Conservation (phyloP, 2,113 vertebrate species). For the Neotoma lepida region DNA sequence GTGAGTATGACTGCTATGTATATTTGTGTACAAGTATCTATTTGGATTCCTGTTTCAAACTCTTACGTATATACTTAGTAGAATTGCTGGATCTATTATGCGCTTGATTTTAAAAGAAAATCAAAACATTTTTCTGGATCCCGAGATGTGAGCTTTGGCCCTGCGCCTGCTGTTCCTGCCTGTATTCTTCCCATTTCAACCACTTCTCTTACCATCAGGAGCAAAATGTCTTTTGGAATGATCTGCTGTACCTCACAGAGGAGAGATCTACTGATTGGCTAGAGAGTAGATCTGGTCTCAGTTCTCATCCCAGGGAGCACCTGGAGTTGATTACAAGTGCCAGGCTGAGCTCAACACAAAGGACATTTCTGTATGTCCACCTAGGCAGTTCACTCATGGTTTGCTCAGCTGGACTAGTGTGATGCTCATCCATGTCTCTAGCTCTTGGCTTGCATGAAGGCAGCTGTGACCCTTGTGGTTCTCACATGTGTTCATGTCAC, state of each 20-base stretch:
- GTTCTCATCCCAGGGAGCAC: background rate
- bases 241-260: background rate
- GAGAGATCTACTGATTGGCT: background rate
- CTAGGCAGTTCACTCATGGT: rapidly evolving
- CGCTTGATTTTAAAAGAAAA: slow-evolving; percentile 43
- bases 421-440: too few relatives aligned
- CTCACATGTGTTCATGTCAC: background rate
- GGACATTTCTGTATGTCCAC: background rate
- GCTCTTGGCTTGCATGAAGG: background rate
- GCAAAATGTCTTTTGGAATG: background rate
- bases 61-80: background rate
- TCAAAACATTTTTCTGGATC: background rate
- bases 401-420: background rate
- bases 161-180: background rate
- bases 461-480: background rate
- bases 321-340: background rate
- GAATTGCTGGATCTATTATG: slow-evolving; percentile 17
- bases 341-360: background rate
- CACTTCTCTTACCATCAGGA: background rate
- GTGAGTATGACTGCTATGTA: background rate
- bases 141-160: background rate
- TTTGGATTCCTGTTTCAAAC: background rate
- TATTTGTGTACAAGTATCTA: background rate
- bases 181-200: background rate
- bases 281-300: background rate